phyloP scores from a whole-genome alignment of 1,140 invertebrate genomes.

The Chymomyza costata region DNA sequence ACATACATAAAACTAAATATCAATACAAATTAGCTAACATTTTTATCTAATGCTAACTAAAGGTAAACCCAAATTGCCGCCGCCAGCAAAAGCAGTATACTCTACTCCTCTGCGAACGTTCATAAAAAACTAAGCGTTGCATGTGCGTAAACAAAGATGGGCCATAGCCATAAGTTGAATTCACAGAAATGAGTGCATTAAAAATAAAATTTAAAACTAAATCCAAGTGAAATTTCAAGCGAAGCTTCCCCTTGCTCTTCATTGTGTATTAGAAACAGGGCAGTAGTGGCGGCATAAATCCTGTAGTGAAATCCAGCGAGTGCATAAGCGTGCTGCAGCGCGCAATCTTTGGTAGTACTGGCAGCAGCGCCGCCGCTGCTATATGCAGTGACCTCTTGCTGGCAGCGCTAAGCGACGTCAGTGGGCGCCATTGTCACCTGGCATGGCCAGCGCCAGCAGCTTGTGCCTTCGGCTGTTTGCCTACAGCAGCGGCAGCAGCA shows the following conservation, averaged over 20 bases:
- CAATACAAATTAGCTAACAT: conserved; percentile 59
- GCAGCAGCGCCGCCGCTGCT: conserved; percentile 7
- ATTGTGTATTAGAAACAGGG: conserved; percentile 61
- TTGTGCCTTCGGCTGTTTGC: conserved; percentile 65
- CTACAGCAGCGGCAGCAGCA: conserved; percentile 21
- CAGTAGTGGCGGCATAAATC: conserved; percentile 12
- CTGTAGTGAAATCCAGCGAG: too few species aligned
- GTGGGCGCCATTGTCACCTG: conserved; percentile 67
- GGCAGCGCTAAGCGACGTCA: conserved; percentile 20
- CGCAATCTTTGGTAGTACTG: conserved; percentile 5
- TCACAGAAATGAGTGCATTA: conserved; percentile 49
- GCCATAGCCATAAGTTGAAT: conserved; percentile 14
- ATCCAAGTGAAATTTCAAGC: conserved; percentile 2
- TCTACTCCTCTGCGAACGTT: conserved; percentile 22
- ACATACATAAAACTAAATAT: conserved; percentile 46
- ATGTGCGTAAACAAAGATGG: not conserved
- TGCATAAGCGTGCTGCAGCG: too few species aligned
- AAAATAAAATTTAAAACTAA: conserved; percentile 33
- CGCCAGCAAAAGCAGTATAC: conserved; percentile 17
- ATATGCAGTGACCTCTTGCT: not conserved
- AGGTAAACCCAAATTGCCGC: conserved; percentile 18
- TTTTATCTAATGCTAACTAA: conserved; percentile 52
- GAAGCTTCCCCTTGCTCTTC: conserved; percentile 19
- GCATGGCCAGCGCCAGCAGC: conserved; percentile 50
- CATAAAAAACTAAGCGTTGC: conserved; percentile 15